Percentiles rank a stretch among this genome's conserved stretches.
phyloP scores from a whole-genome alignment of 2,797 vertebrate species.

The Danio aesculapii region DNA sequence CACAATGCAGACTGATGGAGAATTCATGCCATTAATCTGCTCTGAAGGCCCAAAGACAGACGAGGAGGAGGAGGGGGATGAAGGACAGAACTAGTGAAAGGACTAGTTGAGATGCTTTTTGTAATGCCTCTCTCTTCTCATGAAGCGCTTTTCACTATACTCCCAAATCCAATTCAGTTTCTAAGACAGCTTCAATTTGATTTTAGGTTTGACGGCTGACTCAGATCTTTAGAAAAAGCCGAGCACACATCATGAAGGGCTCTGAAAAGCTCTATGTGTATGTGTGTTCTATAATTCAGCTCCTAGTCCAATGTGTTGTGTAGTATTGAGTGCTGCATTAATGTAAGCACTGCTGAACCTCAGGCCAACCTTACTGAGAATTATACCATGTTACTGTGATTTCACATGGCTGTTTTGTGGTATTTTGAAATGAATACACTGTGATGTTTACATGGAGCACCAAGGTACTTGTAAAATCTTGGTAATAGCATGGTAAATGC shows the following conservation, averaged over 20 bases:
- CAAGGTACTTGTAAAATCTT: no score
- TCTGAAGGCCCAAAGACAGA: not conserved
- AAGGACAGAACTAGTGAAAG: not conserved
- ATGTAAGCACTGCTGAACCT: not conserved
- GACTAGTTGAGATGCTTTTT: not conserved
- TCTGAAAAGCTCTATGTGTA: conserved; percentile 1
- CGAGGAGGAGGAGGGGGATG: not conserved
- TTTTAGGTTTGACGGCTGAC: not conserved
- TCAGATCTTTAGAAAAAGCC: conserved; percentile 21
- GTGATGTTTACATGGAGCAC: no score
- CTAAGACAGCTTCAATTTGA: not conserved
- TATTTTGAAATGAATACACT: no score
- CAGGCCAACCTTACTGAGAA: not conserved
- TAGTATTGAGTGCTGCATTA: not conserved
- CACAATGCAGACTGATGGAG: not conserved
- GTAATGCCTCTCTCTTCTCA: not conserved
- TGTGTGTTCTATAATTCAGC: conserved; percentile 21
- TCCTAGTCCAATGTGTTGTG: conserved; percentile 1
- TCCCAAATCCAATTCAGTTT: conserved; percentile 11
- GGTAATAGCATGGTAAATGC: no score
- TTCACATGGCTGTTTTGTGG: no score
- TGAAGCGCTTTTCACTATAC: not conserved
- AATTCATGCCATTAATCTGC: not conserved
- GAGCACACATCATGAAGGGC: not conserved
- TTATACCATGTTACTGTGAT: not conserved